Conservation (phyloP, 2,888 invertebrate species). For the Subacronicta megacephala region DNA sequence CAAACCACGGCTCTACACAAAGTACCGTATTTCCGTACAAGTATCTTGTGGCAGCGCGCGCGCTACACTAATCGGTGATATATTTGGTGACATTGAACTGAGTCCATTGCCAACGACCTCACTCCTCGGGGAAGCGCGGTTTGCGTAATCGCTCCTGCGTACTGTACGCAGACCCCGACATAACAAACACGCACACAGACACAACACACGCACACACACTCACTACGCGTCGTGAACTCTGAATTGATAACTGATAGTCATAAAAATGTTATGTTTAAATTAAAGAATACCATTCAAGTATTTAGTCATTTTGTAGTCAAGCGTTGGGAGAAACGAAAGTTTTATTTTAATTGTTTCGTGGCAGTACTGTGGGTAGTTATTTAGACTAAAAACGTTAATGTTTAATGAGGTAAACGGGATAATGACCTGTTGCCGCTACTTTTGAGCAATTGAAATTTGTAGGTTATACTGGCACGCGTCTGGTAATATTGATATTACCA, state of each 20-base stretch:
- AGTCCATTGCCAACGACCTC: constrained; percentile 90
- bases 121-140: constrained; percentile 86
- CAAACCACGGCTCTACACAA: constrained; percentile 7
- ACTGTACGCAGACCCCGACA: constrained; percentile 68
- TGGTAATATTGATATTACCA: background rate
- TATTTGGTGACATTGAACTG: constrained; percentile 90
- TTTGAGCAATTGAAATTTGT: constrained; percentile 3
- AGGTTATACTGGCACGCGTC: constrained; percentile 1
- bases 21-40: constrained; percentile 50
- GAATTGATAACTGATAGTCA: constrained; percentile 49
- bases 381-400: background rate
- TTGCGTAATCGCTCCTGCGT: constrained; percentile 88
- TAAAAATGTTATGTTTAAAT: constrained; percentile 41
- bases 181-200: constrained; percentile 61
- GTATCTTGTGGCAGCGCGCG: constrained; percentile 70
- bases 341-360: constrained; percentile 11
- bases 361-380: background rate
- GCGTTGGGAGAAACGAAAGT: background rate
- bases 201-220: constrained; percentile 32
- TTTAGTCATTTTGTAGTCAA: too few relatives aligned
- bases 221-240: constrained; percentile 48
- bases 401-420: background rate
- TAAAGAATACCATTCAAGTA: too few relatives aligned
- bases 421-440: background rate
- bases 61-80: constrained; percentile 78